Evolutionary conservation across 2,797 vertebrate genomes (phyloP).

Genomic region (Enteromius viviparus): DNA sequence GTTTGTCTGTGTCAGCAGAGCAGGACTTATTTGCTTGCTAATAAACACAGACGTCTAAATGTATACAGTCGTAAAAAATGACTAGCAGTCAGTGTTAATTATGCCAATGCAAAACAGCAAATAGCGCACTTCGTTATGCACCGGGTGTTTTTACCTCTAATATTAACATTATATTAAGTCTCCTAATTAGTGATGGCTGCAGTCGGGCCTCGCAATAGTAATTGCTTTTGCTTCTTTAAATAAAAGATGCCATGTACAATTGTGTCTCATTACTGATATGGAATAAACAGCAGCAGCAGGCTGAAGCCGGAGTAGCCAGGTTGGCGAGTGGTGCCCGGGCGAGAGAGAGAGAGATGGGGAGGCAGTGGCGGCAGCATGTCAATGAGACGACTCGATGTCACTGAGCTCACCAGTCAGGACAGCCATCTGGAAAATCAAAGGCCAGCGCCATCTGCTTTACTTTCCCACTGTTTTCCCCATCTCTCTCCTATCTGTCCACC

Average conservation of each 20-base stretch:
- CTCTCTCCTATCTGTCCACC: conserved; percentile 60
- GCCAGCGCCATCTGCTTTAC: conserved; percentile 83
- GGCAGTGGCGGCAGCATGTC: conserved; percentile 80
- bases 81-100: conserved; percentile 58
- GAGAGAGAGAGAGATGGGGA: conserved; percentile 62
- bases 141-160: conserved; percentile 55
- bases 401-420: conserved; percentile 80
- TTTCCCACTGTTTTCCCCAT: conserved; percentile 79
- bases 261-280: conserved; percentile 58
- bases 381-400: conserved; percentile 85
- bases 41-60: conserved; percentile 54
- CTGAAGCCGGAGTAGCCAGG: conserved; percentile 47
- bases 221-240: conserved; percentile 65
- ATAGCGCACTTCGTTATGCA: conserved; percentile 49
- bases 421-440: conserved; percentile 87
- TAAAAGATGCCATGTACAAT: conserved; percentile 65
- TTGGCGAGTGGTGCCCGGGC: conserved; percentile 53
- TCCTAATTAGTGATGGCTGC: conserved; percentile 61
- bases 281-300: conserved; percentile 56
- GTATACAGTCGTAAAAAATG: conserved; percentile 56
- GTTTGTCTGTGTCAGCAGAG: conserved; percentile 74
- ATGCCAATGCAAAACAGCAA: conserved; percentile 44
- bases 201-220: conserved; percentile 56
- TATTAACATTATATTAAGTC: conserved; percentile 62
- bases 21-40: conserved; percentile 52